These are phyloP conservation scores for Oligia strigilis DNA, from an alignment of 2,888 invertebrate species.

Conservation along the genomic window DNA sequence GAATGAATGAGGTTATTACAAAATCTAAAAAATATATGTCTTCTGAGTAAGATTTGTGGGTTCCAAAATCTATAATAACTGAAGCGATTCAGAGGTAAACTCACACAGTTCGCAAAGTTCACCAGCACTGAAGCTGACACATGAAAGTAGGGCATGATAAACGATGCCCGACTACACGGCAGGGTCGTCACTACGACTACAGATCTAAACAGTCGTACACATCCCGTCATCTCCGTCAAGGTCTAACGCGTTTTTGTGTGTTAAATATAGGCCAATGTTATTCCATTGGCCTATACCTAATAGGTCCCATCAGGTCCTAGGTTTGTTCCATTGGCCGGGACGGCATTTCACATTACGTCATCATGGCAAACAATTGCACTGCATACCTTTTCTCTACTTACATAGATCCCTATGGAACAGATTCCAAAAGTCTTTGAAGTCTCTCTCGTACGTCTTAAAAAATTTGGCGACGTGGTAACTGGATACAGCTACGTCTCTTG, in stretches of 20 bases:
- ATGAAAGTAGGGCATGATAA: no score
- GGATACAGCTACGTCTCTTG: constrained; percentile 95
- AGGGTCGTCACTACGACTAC: no score
- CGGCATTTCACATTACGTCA: background rate
- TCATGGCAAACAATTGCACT: background rate
- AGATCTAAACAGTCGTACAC: background rate
- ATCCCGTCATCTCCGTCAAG: background rate
- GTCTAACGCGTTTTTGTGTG: background rate
- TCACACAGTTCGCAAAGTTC: no score
- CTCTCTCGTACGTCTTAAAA: constrained; percentile 86
- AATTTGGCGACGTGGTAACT: constrained; percentile 92
- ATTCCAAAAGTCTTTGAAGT: constrained; percentile 91
- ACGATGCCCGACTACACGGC: no score
- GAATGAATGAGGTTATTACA: constrained; percentile 29
- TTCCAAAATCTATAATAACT: no score
- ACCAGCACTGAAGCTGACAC: no score
- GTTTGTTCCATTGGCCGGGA: no score
- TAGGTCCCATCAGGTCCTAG: background rate
- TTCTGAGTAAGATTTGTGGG: background rate
- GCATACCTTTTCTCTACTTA: constrained; percentile 74
- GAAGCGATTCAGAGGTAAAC: no score
- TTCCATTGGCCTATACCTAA: no score
- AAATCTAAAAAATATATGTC: background rate
- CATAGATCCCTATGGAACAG: constrained; percentile 91
- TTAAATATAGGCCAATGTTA: background rate